phyloP scores from a whole-genome alignment of 2,113 vertebrate genomes.

The Gracilinanus agilis region DNA sequence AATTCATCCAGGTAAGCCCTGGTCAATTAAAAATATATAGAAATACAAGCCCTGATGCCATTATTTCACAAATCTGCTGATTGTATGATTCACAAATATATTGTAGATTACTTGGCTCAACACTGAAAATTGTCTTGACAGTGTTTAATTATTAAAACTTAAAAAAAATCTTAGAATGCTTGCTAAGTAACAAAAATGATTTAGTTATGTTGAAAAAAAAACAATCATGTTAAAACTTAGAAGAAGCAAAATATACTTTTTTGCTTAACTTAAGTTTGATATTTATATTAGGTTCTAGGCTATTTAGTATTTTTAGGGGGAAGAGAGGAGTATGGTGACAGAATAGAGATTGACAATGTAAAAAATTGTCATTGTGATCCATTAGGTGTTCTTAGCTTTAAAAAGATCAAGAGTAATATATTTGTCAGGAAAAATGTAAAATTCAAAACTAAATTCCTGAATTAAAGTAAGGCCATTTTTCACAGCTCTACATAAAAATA shows the following conservation, averaged over 20 bases:
- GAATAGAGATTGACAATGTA: background rate
- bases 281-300: background rate
- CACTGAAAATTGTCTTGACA: background rate
- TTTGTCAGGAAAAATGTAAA: conserved; percentile 29
- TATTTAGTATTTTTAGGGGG: background rate
- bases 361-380: background rate
- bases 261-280: background rate
- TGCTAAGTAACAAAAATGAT: background rate
- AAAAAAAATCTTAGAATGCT: background rate
- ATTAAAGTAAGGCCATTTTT: conserved; percentile 28
- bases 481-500: background rate
- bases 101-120: background rate
- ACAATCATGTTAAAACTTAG: background rate
- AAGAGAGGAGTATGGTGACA: background rate
- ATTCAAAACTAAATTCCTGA: conserved; percentile 19
- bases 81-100: background rate
- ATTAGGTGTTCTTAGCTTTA: conserved; percentile 18
- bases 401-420: background rate
- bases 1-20: background rate
- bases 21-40: background rate
- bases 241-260: background rate
- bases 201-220: background rate
- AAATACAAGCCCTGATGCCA: background rate
- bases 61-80: background rate
- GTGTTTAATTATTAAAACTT: background rate